Evolutionary conservation across 2,888 invertebrate species (phyloP).

Genomic region (Cerceris ruficornis): DNA sequence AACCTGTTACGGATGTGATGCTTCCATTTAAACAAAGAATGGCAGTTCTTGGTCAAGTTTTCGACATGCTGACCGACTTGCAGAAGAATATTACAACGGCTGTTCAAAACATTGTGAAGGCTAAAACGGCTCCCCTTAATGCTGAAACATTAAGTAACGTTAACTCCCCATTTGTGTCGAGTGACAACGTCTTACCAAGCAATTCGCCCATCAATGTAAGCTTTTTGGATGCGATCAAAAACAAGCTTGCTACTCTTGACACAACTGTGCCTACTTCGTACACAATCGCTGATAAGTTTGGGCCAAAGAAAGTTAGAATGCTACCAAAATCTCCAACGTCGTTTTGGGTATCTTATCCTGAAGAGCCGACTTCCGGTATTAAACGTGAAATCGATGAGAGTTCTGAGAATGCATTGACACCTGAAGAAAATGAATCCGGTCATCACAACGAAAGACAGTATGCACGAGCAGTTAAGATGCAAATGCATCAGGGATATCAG

Average conservation of each 20-base stretch:
- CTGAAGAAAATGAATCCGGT: constrained; percentile 3
- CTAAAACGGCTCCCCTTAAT: constrained; percentile 16
- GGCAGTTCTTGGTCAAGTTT: constrained; percentile 74
- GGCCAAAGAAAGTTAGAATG: constrained; percentile 30
- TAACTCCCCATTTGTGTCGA: constrained; percentile 14
- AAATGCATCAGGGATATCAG: constrained; percentile 79
- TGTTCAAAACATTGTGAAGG: constrained; percentile 60
- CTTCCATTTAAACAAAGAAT: constrained; percentile 77
- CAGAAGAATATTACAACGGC: constrained; percentile 74
- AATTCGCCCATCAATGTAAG: constrained; percentile 58
- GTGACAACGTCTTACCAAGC: constrained; percentile 2
- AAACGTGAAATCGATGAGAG: constrained; percentile 65
- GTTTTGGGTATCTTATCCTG: constrained; percentile 71
- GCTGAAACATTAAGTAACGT: constrained; percentile 8
- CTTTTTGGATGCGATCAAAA: constrained; percentile 73
- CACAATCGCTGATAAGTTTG: constrained; percentile 16
- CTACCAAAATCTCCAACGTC: constrained; percentile 59
- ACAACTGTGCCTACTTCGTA: constrained; percentile 13
- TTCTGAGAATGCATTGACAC: constrained; percentile 5
- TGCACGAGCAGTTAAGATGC: constrained; percentile 74
- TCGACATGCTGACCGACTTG: constrained; percentile 77
- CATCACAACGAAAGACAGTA: constrained; percentile 44
- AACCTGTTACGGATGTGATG: constrained; percentile 68
- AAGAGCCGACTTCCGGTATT: constrained; percentile 23
- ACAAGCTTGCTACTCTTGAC: constrained; percentile 63